phyloP scores from a whole-genome alignment of 2,888 invertebrate species.

The Eremobia ochroleuca region DNA sequence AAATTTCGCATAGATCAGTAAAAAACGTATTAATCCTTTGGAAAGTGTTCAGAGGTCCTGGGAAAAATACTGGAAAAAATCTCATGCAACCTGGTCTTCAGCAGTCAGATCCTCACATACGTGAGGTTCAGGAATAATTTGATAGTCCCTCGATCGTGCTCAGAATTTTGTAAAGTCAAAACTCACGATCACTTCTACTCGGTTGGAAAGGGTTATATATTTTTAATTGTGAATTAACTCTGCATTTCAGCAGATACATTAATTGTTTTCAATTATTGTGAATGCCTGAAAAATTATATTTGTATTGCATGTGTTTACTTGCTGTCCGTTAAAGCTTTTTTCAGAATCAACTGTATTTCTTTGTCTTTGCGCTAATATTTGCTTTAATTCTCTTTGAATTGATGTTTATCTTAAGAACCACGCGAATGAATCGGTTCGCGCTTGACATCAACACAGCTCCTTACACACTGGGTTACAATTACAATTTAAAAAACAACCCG shows the following conservation, averaged over 20 bases:
- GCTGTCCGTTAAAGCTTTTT: neutral
- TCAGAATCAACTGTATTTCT: neutral
- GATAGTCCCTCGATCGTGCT: no score
- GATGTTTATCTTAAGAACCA: neutral
- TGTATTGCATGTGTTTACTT: neutral
- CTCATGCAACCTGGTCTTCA: no score
- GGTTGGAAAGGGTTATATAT: no score
- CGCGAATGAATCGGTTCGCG: constrained; percentile 15
- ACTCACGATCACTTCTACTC: no score
- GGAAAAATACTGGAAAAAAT: no score
- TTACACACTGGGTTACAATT: constrained; percentile 64
- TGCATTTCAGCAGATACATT: constrained; percentile 1
- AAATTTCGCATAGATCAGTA: no score
- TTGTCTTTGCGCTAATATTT: constrained; percentile 8
- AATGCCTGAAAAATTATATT: neutral
- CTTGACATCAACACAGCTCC: constrained; percentile 44
- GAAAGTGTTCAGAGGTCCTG: no score
- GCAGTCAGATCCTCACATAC: no score
- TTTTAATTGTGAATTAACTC: neutral
- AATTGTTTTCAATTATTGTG: constrained; percentile 11
- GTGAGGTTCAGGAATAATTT: no score
- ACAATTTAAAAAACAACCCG: constrained; percentile 43
- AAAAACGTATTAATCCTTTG: no score
- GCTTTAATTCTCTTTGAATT: constrained; percentile 1
- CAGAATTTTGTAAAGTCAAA: no score